These are phyloP conservation scores for Neoarius graeffei DNA, from an alignment of 2,113 vertebrate species.

Conservation along the genomic window DNA sequence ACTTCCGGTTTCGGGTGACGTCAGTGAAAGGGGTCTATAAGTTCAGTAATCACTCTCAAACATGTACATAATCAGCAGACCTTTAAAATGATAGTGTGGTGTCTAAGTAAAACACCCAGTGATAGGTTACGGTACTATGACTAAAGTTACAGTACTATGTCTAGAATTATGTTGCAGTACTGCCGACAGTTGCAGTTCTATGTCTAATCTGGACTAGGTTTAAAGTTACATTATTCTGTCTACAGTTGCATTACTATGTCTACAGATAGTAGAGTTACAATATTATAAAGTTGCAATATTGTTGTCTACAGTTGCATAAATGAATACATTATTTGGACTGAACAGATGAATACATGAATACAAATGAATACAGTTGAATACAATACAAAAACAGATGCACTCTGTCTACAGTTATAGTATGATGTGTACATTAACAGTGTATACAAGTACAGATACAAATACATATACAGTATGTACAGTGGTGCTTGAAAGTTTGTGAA, in stretches of 20 bases:
- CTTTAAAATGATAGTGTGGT: not conserved
- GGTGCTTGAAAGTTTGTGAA: too few relatives aligned
- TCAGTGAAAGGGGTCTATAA: too few relatives aligned
- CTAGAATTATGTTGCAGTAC: not conserved
- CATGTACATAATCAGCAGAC: not conserved
- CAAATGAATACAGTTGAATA: not conserved
- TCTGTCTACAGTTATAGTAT: not conserved
- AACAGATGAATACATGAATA: not conserved
- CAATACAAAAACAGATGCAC: not conserved
- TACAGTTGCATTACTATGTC: not conserved
- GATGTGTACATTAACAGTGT: not conserved
- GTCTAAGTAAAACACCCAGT: not conserved
- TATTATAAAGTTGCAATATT: not conserved
- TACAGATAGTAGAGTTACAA: not conserved
- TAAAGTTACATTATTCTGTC: too few relatives aligned
- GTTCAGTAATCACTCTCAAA: not conserved
- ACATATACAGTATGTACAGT: too few relatives aligned
- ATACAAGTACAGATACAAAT: not conserved
- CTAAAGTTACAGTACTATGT: not conserved
- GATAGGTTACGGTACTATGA: not conserved
- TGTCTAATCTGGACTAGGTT: not conserved
- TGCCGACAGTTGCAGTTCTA: not conserved
- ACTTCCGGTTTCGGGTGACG: too few relatives aligned
- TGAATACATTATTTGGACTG: not conserved
- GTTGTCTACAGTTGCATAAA: not conserved